These are phyloP conservation scores for Drosophila borborema DNA, from an alignment of 2,888 invertebrate species.

Conservation along the genomic window DNA sequence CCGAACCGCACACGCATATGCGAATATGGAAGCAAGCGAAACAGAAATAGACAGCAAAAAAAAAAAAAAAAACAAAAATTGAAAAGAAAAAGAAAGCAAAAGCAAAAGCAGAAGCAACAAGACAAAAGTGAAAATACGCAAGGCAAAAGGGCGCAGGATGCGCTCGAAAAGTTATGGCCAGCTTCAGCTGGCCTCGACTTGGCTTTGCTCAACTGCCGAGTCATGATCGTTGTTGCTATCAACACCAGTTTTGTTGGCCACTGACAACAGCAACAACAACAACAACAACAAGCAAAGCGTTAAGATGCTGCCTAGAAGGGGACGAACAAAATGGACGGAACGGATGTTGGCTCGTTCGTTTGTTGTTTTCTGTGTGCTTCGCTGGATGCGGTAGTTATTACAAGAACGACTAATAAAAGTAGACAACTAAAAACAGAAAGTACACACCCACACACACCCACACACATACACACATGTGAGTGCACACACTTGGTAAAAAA, in stretches of 20 bases:
- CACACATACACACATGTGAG: not conserved
- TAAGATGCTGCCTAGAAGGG: not conserved
- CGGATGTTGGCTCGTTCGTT: not conserved
- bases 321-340: not conserved
- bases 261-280: conserved; percentile 42
- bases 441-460: conserved; percentile 10
- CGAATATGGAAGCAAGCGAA: conserved; percentile 1
- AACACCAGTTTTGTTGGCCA: conserved; percentile 73
- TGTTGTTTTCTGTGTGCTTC: conserved; percentile 16
- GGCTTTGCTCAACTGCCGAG: conserved; percentile 23
- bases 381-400: conserved; percentile 65
- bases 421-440: conserved; percentile 66
- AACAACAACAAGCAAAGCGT: conserved; percentile 9
- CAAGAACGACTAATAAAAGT: conserved; percentile 71
- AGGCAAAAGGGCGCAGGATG: conserved; percentile 13
- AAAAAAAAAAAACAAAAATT: not conserved
- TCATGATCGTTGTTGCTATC: conserved; percentile 75
- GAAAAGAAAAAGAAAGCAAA: conserved; percentile 9
- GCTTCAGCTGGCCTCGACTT: conserved; percentile 42
- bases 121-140: conserved; percentile 12
- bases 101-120: conserved; percentile 3
- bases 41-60: conserved; percentile 5
- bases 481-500: conserved; percentile 39
- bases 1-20: conserved; percentile 46
- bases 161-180: conserved; percentile 60